These are phyloP conservation scores for Gymnoscopelus microlampas DNA, from an alignment of 2,797 vertebrate genomes.

Conservation along the genomic window DNA sequence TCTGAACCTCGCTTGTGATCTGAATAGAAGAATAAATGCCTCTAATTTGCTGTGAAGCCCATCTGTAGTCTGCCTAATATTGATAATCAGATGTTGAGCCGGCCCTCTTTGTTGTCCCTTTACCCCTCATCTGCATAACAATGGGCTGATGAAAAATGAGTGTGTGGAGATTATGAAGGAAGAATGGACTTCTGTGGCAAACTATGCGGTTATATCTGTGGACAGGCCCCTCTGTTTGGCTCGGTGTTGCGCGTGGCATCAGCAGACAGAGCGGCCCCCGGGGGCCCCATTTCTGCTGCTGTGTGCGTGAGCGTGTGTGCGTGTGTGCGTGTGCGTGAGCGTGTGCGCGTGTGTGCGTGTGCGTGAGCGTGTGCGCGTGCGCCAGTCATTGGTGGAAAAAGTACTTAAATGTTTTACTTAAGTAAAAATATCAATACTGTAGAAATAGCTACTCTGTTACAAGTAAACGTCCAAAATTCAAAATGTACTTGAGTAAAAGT, in stretches of 20 bases:
- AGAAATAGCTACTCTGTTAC: too few relatives aligned
- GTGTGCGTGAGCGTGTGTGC: not conserved
- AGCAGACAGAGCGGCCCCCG: not conserved
- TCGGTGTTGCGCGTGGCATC: not conserved
- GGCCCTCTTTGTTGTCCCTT: slow-evolving; percentile 14
- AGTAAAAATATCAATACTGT: too few relatives aligned
- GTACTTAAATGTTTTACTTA: too few relatives aligned
- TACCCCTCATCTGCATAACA: slow-evolving; percentile 33
- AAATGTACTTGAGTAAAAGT: too few relatives aligned
- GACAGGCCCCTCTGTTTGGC: not conserved
- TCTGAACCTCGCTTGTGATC: slow-evolving; percentile 17
- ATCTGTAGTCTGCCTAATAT: slow-evolving; percentile 32
- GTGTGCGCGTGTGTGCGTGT: too few relatives aligned
- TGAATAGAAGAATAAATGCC: slow-evolving; percentile 13
- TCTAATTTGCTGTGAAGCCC: slow-evolving; percentile 31
- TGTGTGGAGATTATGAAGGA: slow-evolving; percentile 10
- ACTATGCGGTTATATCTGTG: not conserved
- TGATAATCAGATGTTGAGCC: slow-evolving; percentile 13
- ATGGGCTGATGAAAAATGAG: slow-evolving; percentile 23
- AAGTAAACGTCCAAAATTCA: too few relatives aligned
- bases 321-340: not conserved
- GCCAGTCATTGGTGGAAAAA: too few relatives aligned
- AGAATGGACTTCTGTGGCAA: slow-evolving; percentile 3
- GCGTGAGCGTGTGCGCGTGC: too few relatives aligned
- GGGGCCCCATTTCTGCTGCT: not conserved